Evolutionary conservation across 2,797 vertebrate genomes (phyloP).

Genomic region (Xiphophorus birchmanni): DNA sequence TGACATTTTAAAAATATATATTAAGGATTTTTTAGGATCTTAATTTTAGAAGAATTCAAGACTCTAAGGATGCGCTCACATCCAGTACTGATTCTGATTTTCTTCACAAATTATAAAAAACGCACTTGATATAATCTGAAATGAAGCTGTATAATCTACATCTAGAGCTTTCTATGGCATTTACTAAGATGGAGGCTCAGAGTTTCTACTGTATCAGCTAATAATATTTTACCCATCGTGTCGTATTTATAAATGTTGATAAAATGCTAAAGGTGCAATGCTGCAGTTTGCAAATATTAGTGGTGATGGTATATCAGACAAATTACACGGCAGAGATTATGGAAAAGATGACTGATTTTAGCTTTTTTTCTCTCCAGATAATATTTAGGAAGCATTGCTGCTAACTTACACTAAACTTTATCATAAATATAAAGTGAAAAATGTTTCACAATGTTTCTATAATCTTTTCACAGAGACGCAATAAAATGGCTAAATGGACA

Average conservation of each 20-base stretch:
- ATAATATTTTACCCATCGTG: not conserved
- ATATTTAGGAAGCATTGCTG: not conserved
- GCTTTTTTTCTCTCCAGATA: too few species aligned
- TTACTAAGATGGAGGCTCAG: not conserved
- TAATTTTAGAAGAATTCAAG: too few species aligned
- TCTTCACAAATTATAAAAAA: not conserved
- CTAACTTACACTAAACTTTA: not conserved
- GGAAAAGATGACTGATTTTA: not conserved
- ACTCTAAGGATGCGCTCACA: too few species aligned
- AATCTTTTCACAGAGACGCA: not conserved
- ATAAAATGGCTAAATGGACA: not conserved
- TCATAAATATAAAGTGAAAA: not conserved
- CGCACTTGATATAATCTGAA: not conserved
- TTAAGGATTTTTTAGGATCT: too few species aligned
- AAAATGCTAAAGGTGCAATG: not conserved
- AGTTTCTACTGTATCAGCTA: not conserved
- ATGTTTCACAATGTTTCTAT: not conserved
- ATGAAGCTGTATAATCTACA: not conserved
- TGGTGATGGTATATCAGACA: not conserved
- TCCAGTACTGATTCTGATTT: not conserved
- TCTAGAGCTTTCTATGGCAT: not conserved
- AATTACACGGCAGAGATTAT: not conserved
- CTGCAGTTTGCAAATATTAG: not conserved
- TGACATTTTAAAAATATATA: not conserved
- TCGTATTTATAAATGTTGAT: not conserved